Percentiles rank a stretch among this genome's conserved stretches.
Conservation (phyloP, 2,888 invertebrate genomes). For the Dicranocentrus wangi region DNA sequence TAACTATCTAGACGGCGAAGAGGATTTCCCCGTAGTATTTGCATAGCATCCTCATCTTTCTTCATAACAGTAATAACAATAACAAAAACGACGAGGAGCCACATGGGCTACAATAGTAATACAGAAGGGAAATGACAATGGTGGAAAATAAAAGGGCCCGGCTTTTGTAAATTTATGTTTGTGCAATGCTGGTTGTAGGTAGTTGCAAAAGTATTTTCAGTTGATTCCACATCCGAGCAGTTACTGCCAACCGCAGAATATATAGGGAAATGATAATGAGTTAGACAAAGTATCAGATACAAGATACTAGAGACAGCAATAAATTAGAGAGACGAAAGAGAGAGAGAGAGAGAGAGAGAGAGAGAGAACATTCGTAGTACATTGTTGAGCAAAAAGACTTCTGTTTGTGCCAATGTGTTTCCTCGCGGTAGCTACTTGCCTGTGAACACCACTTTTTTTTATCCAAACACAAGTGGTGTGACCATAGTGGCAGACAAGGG, state of each 20-base stretch:
- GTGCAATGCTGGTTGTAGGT: too few species aligned
- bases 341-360: constrained; percentile 7
- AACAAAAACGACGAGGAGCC: constrained; percentile 29
- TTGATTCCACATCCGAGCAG: constrained; percentile 10
- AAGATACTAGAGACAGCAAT: constrained; percentile 54
- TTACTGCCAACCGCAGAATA: constrained; percentile 23
- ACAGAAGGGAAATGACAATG: constrained; percentile 31
- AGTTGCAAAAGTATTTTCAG: constrained; percentile 29
- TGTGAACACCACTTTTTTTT: constrained; percentile 17
- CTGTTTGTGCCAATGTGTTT: constrained; percentile 31
- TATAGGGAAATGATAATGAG: constrained; percentile 55
- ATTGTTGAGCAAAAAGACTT: constrained; percentile 31
- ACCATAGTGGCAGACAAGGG: too few species aligned
- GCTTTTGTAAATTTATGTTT: constrained; percentile 45
- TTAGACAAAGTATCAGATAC: constrained; percentile 50
- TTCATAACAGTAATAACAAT: constrained; percentile 15
- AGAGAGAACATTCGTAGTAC: constrained; percentile 9
- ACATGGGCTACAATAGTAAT: constrained; percentile 23
- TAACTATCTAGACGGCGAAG: background rate
- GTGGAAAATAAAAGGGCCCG: constrained; percentile 48
- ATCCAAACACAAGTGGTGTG: background rate
- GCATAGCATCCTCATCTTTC: background rate
- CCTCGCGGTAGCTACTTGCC: constrained; percentile 5
- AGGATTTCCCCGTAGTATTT: background rate
- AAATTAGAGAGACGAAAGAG: constrained; percentile 42